Evolutionary conservation across 2,888 invertebrate species (phyloP).

Genomic region (Caenorhabditis imperialis): DNA sequence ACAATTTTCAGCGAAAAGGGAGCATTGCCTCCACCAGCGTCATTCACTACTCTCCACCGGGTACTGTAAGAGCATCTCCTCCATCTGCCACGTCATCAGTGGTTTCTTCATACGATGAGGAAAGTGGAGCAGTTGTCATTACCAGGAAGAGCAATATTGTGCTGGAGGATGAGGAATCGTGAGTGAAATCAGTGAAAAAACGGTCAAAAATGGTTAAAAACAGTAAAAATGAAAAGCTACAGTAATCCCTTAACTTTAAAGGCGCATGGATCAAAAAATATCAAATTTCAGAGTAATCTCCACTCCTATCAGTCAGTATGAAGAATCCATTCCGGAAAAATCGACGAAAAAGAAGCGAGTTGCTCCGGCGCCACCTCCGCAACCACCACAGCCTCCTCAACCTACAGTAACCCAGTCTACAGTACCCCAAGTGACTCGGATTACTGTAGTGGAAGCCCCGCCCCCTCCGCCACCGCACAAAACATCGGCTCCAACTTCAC

Average conservation of each 20-base stretch:
- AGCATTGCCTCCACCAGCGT: conserved; percentile 50
- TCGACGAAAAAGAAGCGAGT: conserved; percentile 4
- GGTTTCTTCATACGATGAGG: conserved; percentile 17
- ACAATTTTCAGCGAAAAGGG: conserved; percentile 39
- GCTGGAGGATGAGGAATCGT: conserved; percentile 48
- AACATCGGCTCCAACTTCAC: too few relatives aligned
- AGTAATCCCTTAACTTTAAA: neutral
- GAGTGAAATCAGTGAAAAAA: conserved; percentile 5
- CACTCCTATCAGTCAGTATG: conserved; percentile 47
- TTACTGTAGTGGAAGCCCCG: conserved; percentile 17
- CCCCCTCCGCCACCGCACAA: conserved; percentile 25
- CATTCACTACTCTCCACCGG: conserved; percentile 47
- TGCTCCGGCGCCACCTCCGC: conserved; percentile 43
- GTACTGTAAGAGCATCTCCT: conserved; percentile 24
- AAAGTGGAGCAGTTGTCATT: conserved; percentile 12
- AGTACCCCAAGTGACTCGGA: too few relatives aligned
- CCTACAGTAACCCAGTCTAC: neutral
- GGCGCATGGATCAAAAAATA: neutral
- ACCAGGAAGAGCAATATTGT: conserved; percentile 45
- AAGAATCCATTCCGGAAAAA: conserved; percentile 26
- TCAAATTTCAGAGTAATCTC: conserved; percentile 32
- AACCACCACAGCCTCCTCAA: conserved; percentile 24
- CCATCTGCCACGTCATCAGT: conserved; percentile 18
- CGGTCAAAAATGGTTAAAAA: too few relatives aligned
- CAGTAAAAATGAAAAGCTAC: neutral